These are phyloP conservation scores for Atherinomorus stipes DNA, from an alignment of 2,113 vertebrate genomes.

Conservation along the genomic window DNA sequence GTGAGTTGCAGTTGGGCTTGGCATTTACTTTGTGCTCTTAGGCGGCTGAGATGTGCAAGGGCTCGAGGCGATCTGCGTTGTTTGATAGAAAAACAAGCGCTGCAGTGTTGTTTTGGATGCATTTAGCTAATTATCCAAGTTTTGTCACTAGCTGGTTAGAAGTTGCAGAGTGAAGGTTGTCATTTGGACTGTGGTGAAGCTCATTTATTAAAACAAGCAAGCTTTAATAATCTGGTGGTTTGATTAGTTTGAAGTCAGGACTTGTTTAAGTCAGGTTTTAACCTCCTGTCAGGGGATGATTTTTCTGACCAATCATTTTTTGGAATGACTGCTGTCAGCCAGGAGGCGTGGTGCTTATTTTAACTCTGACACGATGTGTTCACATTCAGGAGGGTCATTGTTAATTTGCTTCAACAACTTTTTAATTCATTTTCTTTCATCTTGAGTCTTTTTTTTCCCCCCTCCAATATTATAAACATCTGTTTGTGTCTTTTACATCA, in stretches of 20 bases:
- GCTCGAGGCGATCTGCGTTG: slow-evolving; percentile 20
- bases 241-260: background rate
- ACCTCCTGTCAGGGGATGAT: slow-evolving; percentile 38
- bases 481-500: no score
- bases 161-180: slow-evolving; percentile 17
- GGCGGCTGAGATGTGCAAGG: slow-evolving; percentile 4
- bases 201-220: background rate
- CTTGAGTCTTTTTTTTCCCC: background rate
- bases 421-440: background rate
- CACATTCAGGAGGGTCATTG: background rate
- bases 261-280: slow-evolving; percentile 1
- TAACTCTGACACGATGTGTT: slow-evolving; percentile 9
- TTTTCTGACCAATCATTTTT: slow-evolving; percentile 66
- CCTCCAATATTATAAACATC: background rate
- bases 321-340: slow-evolving; percentile 30
- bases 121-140: slow-evolving; percentile 32
- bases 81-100: background rate
- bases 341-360: slow-evolving; percentile 32
- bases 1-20: slow-evolving; percentile 42
- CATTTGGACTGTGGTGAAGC: background rate
- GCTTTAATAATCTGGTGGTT: background rate
- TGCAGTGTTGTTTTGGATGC: background rate
- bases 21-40: slow-evolving; percentile 32
- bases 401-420: background rate
- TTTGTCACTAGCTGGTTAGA: slow-evolving; percentile 30